Evolutionary conservation across 2,113 vertebrate genomes (phyloP), one percentile per base, ranked within the genome.

Genomic region (Hyaena hyaena): DNA sequence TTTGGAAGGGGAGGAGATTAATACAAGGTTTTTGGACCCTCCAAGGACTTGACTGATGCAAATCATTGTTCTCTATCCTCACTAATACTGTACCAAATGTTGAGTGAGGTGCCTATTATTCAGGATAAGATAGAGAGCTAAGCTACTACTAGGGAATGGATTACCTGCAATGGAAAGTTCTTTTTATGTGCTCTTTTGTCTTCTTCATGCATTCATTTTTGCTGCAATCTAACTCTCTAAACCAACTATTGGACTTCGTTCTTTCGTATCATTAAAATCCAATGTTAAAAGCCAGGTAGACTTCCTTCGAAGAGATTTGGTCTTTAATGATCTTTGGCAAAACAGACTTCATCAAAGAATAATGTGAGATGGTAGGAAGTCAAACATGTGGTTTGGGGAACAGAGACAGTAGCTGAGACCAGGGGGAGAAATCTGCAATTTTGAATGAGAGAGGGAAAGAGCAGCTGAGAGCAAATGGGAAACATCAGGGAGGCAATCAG

Each of bases 191-290:
- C 35, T 55, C 8, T 81, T 91, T 86, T 65, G n/a, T 69, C 33
- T 35, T 81, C 35, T 53, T 92, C 21, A 92, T 81, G 14, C 2
- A 82, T 35, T 84, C 35, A 50, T 87, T 87, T 90, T 90, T 63
- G 23, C 19, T 81, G 66, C 45, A 45, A 31, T 77, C 65, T 93
- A 80, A 94, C 66, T 94, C 58, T 79, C 33, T 28, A 80, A 90
- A 81, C 16, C 58, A 93, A 81, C 58, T 50, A 61, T 10, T 82
- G 48, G 39, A 74, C 53, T 95, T 96, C 89, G 17, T 79, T 96
- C 31, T 86, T 93, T 97, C 84, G 23, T 50, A 53, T 91, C 86
- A 93, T 88, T 93, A 93, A 98, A 96, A 63, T 88, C 39, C 80
- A 94, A 95, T 94, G n/a, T 48, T 90, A 88, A 74, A 94, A 93